Conservation (phyloP, 1,140 invertebrate species). For the Steinernema feltiae region DNA sequence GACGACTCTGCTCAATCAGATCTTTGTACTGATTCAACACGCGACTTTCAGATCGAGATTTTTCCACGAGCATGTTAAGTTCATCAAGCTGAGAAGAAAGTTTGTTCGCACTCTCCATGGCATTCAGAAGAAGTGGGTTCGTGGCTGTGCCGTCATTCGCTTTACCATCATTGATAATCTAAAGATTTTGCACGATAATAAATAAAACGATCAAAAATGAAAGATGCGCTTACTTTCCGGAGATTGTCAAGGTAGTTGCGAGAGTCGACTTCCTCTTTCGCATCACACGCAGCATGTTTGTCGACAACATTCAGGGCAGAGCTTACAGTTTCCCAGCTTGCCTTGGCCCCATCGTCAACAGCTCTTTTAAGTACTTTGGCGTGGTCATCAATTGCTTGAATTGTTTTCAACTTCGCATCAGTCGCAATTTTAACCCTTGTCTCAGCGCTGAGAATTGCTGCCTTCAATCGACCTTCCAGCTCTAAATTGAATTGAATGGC, state of each 20-base stretch:
- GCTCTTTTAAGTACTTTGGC: constrained; percentile 43
- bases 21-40: constrained; percentile 61
- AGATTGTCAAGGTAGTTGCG: constrained; percentile 27
- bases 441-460: constrained; percentile 38
- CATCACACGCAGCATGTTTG: constrained; percentile 34
- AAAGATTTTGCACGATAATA: constrained; percentile 13
- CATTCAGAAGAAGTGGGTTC: constrained; percentile 46
- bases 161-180: constrained; percentile 44
- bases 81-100: constrained; percentile 47
- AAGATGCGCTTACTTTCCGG: not conserved
- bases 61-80: constrained; percentile 50
- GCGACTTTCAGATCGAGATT: constrained; percentile 58
- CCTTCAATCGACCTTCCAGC: constrained; percentile 30
- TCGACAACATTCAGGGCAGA: constrained; percentile 39
- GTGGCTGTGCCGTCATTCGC: constrained; percentile 17
- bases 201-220: constrained; percentile 11
- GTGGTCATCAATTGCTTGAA: constrained; percentile 45
- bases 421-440: constrained; percentile 37
- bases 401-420: constrained; percentile 46
- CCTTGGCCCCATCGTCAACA: constrained; percentile 43
- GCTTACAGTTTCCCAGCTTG: constrained; percentile 42
- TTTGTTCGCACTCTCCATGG: constrained; percentile 51
- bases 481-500: constrained; percentile 20
- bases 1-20: constrained; percentile 59
- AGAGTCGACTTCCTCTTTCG: constrained; percentile 29